A percentile compares a stretch with the other conserved stretches of the same genome.
Conservation (phyloP, 35 echinoderm and acorn worm genomes). For the Patiria miniata region DNA sequence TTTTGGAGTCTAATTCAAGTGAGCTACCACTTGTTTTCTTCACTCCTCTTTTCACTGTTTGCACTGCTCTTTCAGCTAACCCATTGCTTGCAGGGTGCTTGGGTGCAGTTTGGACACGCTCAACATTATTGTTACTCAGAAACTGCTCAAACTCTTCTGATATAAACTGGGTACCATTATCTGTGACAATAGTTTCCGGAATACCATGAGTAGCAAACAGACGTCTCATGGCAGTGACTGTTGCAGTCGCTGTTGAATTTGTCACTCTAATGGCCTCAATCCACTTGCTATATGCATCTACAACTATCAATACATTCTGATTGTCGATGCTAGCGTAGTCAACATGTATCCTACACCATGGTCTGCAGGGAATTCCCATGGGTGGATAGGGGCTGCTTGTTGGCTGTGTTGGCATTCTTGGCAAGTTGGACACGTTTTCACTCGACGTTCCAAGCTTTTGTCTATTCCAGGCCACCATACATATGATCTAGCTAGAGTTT, state of each 20-base stretch:
- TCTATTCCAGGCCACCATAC: too few species aligned
- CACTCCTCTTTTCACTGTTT: too few species aligned
- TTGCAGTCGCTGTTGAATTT: not conserved
- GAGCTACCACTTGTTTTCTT: too few species aligned
- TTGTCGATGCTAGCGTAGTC: too few species aligned
- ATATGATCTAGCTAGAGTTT: too few species aligned
- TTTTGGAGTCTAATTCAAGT: too few species aligned
- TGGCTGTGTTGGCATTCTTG: conserved; percentile 25
- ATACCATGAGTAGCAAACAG: conserved; percentile 69
- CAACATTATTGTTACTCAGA: conserved; percentile 40
- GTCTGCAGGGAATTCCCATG: too few species aligned
- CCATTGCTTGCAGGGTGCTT: conserved; percentile 69
- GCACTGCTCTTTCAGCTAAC: not conserved
- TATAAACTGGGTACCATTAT: conserved; percentile 60
- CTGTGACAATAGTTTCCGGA: conserved; percentile 57
- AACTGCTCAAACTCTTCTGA: conserved; percentile 59
- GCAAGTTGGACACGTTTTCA: not conserved
- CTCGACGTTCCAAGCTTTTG: too few species aligned
- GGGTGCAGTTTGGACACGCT: conserved; percentile 66
- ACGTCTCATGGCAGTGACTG: conserved; percentile 39
- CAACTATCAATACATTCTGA: too few species aligned
- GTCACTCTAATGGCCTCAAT: too few species aligned
- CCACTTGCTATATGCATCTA: too few species aligned
- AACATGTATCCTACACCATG: too few species aligned
- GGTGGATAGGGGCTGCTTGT: not conserved